Evolutionary conservation across 2,888 invertebrate genomes (phyloP).

Genomic region (Halictus quadricinctus): DNA sequence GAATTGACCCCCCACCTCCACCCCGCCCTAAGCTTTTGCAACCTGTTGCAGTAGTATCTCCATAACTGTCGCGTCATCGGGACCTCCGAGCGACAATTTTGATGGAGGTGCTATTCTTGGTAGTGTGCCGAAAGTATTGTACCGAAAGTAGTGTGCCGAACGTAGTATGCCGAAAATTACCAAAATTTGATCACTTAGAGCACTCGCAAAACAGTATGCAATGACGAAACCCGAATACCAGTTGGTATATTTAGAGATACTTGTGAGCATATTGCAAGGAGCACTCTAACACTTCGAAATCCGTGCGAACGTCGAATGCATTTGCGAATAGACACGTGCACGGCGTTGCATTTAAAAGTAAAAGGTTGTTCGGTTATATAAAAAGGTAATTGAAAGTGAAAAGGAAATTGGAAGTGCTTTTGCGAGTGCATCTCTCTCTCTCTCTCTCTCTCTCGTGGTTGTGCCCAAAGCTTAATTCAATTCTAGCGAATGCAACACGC

Average conservation of each 20-base stretch:
- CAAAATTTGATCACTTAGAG: not conserved
- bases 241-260: not conserved
- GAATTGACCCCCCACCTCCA: no score
- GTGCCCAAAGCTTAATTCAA: slow-evolving; percentile 22
- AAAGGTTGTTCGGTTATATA: not conserved
- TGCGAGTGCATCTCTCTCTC: not conserved
- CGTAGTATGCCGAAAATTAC: no score
- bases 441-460: not conserved
- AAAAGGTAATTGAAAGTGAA: slow-evolving; percentile 9
- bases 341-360: not conserved
- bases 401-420: not conserved
- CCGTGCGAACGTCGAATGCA: not conserved
- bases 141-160: no score
- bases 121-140: no score
- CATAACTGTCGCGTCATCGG: no score
- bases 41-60: no score
- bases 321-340: not conserved
- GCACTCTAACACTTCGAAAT: not conserved
- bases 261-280: not conserved
- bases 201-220: not conserved
- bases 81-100: no score
- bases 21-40: no score
- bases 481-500: slow-evolving; percentile 20
- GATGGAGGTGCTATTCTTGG: no score
- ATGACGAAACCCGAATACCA: not conserved